Conservation (phyloP, 1,140 invertebrate species). For the Philotrypesis tridentata region DNA sequence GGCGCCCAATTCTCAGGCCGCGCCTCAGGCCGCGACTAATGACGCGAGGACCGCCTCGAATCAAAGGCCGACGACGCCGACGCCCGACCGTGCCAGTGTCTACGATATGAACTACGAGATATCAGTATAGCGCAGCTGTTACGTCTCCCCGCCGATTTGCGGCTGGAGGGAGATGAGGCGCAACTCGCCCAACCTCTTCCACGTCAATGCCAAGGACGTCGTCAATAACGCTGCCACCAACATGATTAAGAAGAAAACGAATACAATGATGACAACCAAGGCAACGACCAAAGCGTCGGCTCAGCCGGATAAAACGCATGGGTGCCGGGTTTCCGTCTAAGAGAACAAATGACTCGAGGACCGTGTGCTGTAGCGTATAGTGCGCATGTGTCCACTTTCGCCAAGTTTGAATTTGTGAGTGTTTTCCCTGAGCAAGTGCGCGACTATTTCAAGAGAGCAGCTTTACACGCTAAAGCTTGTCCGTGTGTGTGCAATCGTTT, state of each 20-base stretch:
- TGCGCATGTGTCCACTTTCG: neutral
- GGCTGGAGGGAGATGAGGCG: slow-evolving; percentile 65
- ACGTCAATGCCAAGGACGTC: slow-evolving; percentile 41
- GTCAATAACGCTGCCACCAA: neutral
- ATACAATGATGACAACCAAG: neutral
- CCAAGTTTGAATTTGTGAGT: neutral
- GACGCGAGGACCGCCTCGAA: slow-evolving; percentile 57
- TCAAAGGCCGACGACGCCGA: slow-evolving; percentile 76
- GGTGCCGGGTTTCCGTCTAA: slow-evolving; percentile 56
- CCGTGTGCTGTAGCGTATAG: neutral
- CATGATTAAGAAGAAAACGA: neutral
- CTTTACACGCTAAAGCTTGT: neutral
- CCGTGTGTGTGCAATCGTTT: neutral
- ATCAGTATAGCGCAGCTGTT: slow-evolving; percentile 81
- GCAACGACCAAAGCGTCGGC: slow-evolving; percentile 10
- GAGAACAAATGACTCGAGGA: neutral
- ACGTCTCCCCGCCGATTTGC: slow-evolving; percentile 64
- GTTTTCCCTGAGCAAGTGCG: neutral
- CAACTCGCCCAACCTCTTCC: slow-evolving; percentile 53
- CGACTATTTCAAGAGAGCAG: neutral
- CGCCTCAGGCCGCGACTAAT: slow-evolving; percentile 11
- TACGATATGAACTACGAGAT: slow-evolving; percentile 98
- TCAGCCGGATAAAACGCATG: slow-evolving; percentile 23
- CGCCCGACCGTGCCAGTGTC: slow-evolving; percentile 89
- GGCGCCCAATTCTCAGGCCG: slow-evolving; percentile 49